phyloP scores from a whole-genome alignment of 2,797 vertebrate species.

The Argyrosomus regius region DNA sequence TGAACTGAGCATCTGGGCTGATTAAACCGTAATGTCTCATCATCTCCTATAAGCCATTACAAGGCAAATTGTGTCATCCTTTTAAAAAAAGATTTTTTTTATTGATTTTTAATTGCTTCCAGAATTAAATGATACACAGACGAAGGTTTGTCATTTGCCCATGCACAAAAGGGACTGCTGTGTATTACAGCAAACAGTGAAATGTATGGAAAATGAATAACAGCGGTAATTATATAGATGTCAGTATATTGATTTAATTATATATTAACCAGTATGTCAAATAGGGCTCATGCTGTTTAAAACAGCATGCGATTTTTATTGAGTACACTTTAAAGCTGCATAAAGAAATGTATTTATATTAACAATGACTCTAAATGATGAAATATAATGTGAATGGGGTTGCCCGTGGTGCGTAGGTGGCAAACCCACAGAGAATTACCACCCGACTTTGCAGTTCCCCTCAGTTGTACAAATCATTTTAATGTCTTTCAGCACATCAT shows the following conservation, averaged over 20 bases:
- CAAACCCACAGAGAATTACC: background rate
- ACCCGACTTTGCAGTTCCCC: background rate
- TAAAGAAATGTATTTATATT: background rate
- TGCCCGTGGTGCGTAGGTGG: background rate
- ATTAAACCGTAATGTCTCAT: constrained; percentile 52
- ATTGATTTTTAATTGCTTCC: constrained; percentile 41
- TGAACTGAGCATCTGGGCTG: constrained; percentile 49
- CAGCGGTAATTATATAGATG: constrained; percentile 3
- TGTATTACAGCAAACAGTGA: constrained; percentile 20
- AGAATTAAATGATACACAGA: constrained; percentile 35
- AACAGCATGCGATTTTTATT: background rate
- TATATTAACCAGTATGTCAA: background rate
- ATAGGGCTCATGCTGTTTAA: background rate
- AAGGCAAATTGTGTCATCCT: constrained; percentile 25
- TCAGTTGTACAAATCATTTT: background rate
- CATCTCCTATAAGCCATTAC: constrained; percentile 37
- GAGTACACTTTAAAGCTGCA: background rate
- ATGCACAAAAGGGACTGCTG: background rate
- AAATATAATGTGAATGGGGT: background rate
- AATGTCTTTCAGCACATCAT: background rate
- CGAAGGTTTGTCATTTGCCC: constrained; percentile 11
- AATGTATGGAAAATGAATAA: background rate
- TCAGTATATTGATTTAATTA: background rate
- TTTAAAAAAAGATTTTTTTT: constrained; percentile 11
- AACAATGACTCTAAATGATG: background rate